Conservation (phyloP, 2,113 vertebrate species). For the Barbus barbus region DNA sequence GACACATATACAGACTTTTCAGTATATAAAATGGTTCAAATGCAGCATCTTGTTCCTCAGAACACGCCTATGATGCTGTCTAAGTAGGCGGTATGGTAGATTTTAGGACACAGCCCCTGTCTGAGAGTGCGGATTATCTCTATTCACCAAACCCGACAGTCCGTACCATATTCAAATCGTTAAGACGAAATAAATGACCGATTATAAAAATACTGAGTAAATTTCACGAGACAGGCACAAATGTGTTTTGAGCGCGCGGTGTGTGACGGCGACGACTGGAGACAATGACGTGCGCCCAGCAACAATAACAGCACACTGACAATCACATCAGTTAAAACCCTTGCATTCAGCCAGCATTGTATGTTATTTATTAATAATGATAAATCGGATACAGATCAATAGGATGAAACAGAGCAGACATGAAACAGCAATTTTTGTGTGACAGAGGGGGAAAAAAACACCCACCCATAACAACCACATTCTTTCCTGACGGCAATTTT, state of each 20-base stretch:
- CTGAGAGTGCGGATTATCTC: conserved; percentile 40
- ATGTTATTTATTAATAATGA: background rate
- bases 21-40: background rate
- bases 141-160: background rate
- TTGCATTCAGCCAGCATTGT: background rate
- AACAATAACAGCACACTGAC: conserved; percentile 32
- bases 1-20: background rate
- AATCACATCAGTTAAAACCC: conserved; percentile 2
- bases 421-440: conserved; percentile 13
- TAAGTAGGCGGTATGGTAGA: background rate
- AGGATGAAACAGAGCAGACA: background rate
- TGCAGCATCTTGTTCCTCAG: background rate
- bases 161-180: background rate
- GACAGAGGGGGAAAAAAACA: conserved; percentile 46
- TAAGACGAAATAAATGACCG: background rate
- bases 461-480: conserved; percentile 95
- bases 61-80: background rate
- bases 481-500: conserved; percentile 94
- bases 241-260: background rate
- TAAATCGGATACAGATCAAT: background rate
- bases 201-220: too few relatives aligned
- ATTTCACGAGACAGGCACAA: background rate
- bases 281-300: conserved; percentile 39
- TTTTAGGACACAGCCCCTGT: background rate
- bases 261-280: conserved; percentile 28